Percentiles rank a stretch among this genome's conserved stretches.
Conservation (phyloP, 1,140 invertebrate genomes). For the Holotrichia oblita region DNA sequence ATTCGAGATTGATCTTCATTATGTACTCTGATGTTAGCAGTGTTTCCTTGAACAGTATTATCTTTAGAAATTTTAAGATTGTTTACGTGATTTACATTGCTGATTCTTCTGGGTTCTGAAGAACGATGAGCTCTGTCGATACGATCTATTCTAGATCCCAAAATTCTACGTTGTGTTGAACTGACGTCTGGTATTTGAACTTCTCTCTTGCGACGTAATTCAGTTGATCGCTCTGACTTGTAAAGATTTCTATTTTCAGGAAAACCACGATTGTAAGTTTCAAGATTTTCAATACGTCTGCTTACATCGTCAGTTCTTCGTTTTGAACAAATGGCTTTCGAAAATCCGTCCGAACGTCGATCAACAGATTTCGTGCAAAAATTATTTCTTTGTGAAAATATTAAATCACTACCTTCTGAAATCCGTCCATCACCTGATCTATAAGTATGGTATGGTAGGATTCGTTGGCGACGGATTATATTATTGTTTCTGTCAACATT, state of each 20-base stretch:
- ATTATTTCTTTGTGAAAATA: background rate
- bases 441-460: background rate
- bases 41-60: background rate
- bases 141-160: background rate
- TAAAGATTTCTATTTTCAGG: background rate
- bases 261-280: background rate
- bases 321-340: background rate
- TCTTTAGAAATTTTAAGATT: background rate
- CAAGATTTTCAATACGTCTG: background rate
- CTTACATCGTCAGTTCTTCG: background rate
- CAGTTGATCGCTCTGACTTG: background rate
- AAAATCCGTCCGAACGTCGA: background rate
- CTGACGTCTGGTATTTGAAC: background rate
- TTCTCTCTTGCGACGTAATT: background rate
- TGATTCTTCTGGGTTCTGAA: background rate
- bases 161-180: background rate
- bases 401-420: background rate
- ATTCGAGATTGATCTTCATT: background rate
- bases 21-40: background rate
- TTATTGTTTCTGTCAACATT: constrained; percentile 4
- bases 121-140: background rate
- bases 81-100: background rate
- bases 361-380: background rate
- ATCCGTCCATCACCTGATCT: background rate
- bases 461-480: background rate